Evolutionary conservation across 2,113 vertebrate species (phyloP).

Genomic region (Gymnogyps californianus): DNA sequence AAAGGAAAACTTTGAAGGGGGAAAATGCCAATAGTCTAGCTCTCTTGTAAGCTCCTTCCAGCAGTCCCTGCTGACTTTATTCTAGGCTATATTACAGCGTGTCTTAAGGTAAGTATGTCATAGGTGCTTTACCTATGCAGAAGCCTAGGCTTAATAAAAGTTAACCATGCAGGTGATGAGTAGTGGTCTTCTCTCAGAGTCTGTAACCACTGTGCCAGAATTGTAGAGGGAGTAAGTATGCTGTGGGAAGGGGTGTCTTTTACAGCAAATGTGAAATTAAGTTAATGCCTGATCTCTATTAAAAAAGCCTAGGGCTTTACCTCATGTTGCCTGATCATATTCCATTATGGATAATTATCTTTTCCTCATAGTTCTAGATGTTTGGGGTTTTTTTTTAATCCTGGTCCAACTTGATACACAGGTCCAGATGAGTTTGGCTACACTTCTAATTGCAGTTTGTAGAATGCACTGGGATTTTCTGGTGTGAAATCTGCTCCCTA

Average conservation of each 20-base stretch:
- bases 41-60: neutral
- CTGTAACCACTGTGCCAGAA: neutral
- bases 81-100: fast-evolving
- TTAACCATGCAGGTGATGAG: neutral
- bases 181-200: neutral
- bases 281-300: neutral
- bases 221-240: neutral
- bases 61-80: neutral
- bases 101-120: neutral
- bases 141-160: neutral
- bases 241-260: neutral
- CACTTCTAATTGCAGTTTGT: neutral
- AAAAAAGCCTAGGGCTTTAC: neutral
- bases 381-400: neutral
- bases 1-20: neutral
- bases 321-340: neutral
- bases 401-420: neutral
- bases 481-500: neutral
- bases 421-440: neutral
- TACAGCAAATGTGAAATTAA: neutral
- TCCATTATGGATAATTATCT: neutral
- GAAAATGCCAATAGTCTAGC: neutral
- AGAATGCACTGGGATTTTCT: neutral
- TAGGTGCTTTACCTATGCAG: neutral
- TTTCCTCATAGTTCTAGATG: neutral